Evolutionary conservation across 2,888 invertebrate species (phyloP).

Genomic region (Tetragnatha montana): DNA sequence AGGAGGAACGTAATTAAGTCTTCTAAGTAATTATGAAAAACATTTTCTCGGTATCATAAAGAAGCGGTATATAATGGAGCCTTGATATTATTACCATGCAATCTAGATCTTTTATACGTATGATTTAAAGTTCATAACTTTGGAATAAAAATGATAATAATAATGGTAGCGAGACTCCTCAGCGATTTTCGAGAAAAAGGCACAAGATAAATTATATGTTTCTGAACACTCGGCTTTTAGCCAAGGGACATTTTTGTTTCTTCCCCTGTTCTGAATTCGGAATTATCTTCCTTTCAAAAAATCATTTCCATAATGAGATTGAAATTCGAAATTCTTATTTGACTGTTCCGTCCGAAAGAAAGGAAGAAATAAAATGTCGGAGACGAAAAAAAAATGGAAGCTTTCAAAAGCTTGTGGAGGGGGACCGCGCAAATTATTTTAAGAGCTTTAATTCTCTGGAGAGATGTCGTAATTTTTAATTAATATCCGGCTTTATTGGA

Average conservation of each 20-base stretch:
- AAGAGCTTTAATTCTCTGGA: neutral
- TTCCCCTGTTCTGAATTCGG: conserved; percentile 4
- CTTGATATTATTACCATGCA: neutral
- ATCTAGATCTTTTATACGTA: neutral
- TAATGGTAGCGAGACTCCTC: neutral
- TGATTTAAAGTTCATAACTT: conserved; percentile 4
- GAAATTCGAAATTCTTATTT: conserved; percentile 15
- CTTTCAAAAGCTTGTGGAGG: neutral
- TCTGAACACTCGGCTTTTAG: neutral
- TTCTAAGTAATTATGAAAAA: neutral
- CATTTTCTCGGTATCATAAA: neutral
- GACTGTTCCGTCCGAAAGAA: neutral
- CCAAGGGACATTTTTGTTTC: neutral
- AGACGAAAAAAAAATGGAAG: neutral
- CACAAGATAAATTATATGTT: conserved; percentile 27
- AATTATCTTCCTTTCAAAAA: conserved; percentile 27
- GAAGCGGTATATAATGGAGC: neutral
- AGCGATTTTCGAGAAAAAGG: conserved; percentile 11
- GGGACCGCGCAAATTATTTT: conserved; percentile 3
- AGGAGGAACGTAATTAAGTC: neutral
- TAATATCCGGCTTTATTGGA: conserved; percentile 29
- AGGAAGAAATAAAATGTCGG: neutral
- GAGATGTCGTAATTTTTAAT: conserved; percentile 41
- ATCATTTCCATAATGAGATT: conserved; percentile 30
- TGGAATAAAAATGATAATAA: neutral